Base-by-base conservation (phyloP, 2,797 vertebrate species). In the Protonibea diacanthus region DNA sequence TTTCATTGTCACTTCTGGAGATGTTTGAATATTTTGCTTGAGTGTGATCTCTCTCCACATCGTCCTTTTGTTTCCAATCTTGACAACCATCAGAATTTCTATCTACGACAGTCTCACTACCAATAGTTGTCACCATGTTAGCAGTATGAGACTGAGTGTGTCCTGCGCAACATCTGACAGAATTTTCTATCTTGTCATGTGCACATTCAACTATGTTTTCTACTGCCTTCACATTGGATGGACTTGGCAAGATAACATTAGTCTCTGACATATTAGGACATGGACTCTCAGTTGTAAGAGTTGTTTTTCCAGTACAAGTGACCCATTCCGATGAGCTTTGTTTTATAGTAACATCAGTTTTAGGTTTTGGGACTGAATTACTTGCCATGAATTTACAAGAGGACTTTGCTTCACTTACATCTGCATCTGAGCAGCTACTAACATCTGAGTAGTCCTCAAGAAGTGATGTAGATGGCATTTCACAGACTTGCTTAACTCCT, bases 391-490 rank as follows among this genome's bases (percentile, higher is more conserved):
- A 91, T 64, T 91, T 90, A 80, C 89, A 92, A 56, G 89, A 83
- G 12, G 89, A 86, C n/a, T 87, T 89, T 79, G 83, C 78, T 79
- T 89, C 86, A 75, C 71, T 44, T 23, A 61, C 51, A 65, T 93
- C 91, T 59, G 82, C 49, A 59, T 95, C 92, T 1, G 94, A 95
- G 78, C 91, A 95, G 82, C 90, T 95, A 83, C 92, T 95, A 66
- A 95, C 89, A 89, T 95, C 94, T 0, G 94, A 94, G 76, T 91
- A 95, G 76, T 89, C 86, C 20, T 91, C 93, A 70, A 93, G 83
- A 88, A 86, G 86, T n/a, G 88, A 78, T 74, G 86, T 40, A 27
- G 79, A 70, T 67, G 91, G 63, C 38, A 91, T 85, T 78, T 75
- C 85, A 91, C 89, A 88, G 70, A 94, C 91, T 76, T 91, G 87